phyloP scores from a whole-genome alignment of 2,888 invertebrate species.

The Diarsia rubi region DNA sequence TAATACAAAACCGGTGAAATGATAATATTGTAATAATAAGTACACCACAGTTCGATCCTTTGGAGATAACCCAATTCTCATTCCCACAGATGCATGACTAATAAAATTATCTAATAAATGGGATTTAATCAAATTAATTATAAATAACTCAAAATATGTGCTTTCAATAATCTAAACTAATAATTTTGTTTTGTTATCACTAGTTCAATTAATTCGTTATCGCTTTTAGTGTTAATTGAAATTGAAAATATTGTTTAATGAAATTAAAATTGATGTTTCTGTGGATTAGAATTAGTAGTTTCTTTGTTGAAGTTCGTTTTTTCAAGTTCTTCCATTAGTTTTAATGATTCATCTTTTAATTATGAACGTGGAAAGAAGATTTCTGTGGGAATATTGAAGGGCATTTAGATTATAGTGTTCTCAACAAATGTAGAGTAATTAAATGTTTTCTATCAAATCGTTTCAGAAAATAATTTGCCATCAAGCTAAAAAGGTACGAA shows the following conservation, averaged over 20 bases:
- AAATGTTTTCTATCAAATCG: not conserved
- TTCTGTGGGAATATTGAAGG: conserved; percentile 17
- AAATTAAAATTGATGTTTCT: conserved; percentile 43
- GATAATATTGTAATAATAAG: not conserved
- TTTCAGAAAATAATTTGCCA: not conserved
- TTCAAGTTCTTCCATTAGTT: conserved; percentile 15
- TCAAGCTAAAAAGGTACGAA: not conserved
- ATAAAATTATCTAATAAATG: conserved; percentile 21
- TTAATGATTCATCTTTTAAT: conserved; percentile 11
- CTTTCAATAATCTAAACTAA: conserved; percentile 25
- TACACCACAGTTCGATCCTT: not conserved
- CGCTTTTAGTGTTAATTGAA: conserved; percentile 46
- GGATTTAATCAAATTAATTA: conserved; percentile 10
- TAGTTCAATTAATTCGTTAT: conserved; percentile 27
- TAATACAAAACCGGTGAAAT: not conserved
- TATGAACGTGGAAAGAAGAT: not conserved
- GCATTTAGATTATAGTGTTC: not conserved
- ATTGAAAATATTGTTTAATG: conserved; percentile 37
- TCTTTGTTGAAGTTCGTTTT: conserved; percentile 19
- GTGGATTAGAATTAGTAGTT: conserved; percentile 36
- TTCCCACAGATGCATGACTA: conserved; percentile 4
- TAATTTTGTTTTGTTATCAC: conserved; percentile 46
- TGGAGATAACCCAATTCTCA: too few species aligned
- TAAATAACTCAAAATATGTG: conserved; percentile 30
- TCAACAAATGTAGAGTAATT: not conserved